A percentile compares a stretch with the other conserved stretches of the same genome.
These are phyloP conservation scores for Hemithea aestivaria DNA, from an alignment of 2,888 invertebrate genomes.

Conservation along the genomic window DNA sequence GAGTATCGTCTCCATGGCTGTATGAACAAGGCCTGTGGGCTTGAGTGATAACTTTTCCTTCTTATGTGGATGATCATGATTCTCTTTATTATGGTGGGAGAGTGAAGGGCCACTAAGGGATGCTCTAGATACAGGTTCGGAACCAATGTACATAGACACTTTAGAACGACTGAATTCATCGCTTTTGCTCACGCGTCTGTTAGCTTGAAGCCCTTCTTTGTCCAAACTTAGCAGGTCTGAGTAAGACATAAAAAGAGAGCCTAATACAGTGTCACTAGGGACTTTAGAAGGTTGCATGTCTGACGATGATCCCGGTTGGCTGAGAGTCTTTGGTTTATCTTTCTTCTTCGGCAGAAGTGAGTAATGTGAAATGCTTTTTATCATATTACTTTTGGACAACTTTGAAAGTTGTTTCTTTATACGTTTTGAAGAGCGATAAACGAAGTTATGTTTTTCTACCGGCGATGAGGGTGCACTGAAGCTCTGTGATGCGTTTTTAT, in stretches of 20 bases:
- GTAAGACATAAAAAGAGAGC: constrained; percentile 74
- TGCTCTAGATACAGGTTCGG: constrained; percentile 63
- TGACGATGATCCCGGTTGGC: constrained; percentile 60
- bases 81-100: constrained; percentile 40
- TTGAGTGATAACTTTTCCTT: constrained; percentile 46
- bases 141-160: constrained; percentile 71
- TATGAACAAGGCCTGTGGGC: constrained; percentile 65
- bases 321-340: constrained; percentile 50
- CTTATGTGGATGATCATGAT: constrained; percentile 45
- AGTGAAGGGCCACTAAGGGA: constrained; percentile 58
- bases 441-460: constrained; percentile 61
- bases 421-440: constrained; percentile 65
- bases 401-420: constrained; percentile 64
- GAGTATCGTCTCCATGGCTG: constrained; percentile 78
- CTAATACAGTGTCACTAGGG: constrained; percentile 73
- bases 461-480: constrained; percentile 71
- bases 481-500: constrained; percentile 60
- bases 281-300: constrained; percentile 58
- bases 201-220: constrained; percentile 46
- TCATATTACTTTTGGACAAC: constrained; percentile 66
- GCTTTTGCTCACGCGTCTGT: constrained; percentile 52
- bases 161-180: constrained; percentile 53
- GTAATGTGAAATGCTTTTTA: constrained; percentile 69
- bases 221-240: constrained; percentile 63
- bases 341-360: constrained; percentile 66